Evolutionary conservation across 2,888 invertebrate species (phyloP), one percentile per base, ranked within the genome.

Genomic region (Cataglyphis rosenhaueri): DNA sequence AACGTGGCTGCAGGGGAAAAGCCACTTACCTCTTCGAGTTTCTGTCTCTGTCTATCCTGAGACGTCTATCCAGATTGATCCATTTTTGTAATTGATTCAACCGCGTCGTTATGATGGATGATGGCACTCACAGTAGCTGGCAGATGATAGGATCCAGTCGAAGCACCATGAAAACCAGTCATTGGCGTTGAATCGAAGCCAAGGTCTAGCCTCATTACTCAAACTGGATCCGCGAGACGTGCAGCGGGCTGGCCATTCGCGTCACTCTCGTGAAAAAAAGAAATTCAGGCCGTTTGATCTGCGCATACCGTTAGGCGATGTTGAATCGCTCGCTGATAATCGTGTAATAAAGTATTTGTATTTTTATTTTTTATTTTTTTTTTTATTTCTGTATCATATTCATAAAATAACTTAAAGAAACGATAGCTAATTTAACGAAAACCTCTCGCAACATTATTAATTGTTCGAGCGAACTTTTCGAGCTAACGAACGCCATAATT

Each of bases 161-260:
- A 88, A 89, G 89, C 84, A 74, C 70, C 84, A 87, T 89, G 89
- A 89, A 88, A 89, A 89, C 89, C 89, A 89, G 89, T 88, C 89
- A 78, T 89, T 89, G 89, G 84, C 89, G 86, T 86, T 87, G 83
- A 89, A 86, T 88, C 84, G 83, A 88, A 89, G 87, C 89, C 88
- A 89, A 89, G 88, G 87, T 89, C 89, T 86, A 88, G 89, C 83
- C 82, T 85, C 89, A 89, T 89, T 87, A 88, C 89, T 89, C 87
- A 88, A 89, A 89, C 89, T 87, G 84, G 89, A 89, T 87, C 81
- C 88, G 79, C 52, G 62, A 70, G 75, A 83, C 70, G 81, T 82
- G 62, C 52, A 29, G 59, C 29, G 59, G 62, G 38, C 18, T 64
- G 70, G 59, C 76, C 41, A 62, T 83, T 57, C 48, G 59, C 73